phyloP scores from a whole-genome alignment of 2,113 vertebrate genomes.

The Salminus brasiliensis region DNA sequence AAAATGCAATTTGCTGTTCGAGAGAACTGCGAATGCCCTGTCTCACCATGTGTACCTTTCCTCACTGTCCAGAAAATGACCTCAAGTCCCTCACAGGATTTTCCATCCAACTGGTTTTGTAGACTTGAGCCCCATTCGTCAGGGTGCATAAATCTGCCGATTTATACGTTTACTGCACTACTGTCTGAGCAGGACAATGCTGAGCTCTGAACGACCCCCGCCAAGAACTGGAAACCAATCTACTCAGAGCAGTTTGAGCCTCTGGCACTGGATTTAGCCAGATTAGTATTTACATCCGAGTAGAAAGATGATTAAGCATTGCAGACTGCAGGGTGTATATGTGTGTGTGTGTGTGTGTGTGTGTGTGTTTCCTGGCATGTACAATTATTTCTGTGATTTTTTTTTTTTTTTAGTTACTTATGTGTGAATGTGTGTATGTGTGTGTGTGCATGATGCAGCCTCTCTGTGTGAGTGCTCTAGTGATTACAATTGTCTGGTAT shows the following conservation, averaged over 20 bases:
- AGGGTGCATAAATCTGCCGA: conserved; percentile 16
- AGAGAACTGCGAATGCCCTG: neutral
- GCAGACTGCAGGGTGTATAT: neutral
- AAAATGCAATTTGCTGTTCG: neutral
- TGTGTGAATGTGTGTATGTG: no score
- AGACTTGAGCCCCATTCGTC: conserved; percentile 1
- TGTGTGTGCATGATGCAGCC: no score
- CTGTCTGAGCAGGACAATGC: conserved; percentile 1
- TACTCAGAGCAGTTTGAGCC: conserved; percentile 67
- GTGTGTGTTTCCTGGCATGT: neutral
- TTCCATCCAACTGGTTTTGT: neutral
- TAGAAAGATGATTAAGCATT: conserved; percentile 43
- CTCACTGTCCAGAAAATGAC: neutral
- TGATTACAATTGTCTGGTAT: no score
- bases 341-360: neutral
- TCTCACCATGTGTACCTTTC: neutral
- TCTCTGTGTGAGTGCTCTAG: no score
- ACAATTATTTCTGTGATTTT: neutral
- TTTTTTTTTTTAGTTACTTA: neutral
- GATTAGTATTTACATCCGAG: conserved; percentile 71
- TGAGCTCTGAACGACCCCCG: conserved; percentile 14
- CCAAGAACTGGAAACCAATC: conserved; percentile 60
- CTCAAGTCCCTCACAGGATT: neutral
- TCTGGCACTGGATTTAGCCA: conserved; percentile 48
- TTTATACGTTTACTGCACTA: conserved; percentile 11